A percentile compares a stretch with the other conserved stretches of the same genome.
These are phyloP conservation scores for Bombus sylvicola DNA, from an alignment of 1,140 invertebrate species.

Conservation along the genomic window DNA sequence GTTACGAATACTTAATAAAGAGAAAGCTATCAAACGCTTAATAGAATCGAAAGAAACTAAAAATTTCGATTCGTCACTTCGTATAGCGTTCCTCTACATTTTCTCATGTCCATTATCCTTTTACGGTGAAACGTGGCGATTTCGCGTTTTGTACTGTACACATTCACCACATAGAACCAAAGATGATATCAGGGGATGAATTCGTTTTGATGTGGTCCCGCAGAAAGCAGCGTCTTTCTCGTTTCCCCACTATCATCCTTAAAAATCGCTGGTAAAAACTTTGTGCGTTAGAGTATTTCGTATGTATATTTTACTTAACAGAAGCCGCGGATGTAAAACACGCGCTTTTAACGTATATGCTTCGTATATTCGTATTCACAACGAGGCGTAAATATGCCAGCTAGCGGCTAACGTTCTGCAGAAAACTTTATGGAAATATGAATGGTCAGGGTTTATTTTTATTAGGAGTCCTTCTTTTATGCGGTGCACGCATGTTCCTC, in stretches of 20 bases:
- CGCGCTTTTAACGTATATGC: slow-evolving; percentile 65
- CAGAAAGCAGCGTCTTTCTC: slow-evolving; percentile 10
- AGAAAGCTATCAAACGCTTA: background rate
- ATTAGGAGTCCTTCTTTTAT: slow-evolving; percentile 65
- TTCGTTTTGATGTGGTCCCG: slow-evolving; percentile 65
- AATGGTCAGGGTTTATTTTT: slow-evolving; percentile 73
- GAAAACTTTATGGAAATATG: slow-evolving; percentile 73
- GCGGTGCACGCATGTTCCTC: slow-evolving; percentile 50
- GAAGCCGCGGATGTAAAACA: slow-evolving; percentile 35
- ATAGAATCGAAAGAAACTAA: background rate
- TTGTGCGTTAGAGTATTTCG: slow-evolving; percentile 31
- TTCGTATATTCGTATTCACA: background rate
- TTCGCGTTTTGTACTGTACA: background rate
- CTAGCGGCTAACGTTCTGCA: slow-evolving; percentile 19
- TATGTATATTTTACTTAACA: slow-evolving; percentile 49
- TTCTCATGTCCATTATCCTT: background rate
- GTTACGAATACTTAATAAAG: background rate
- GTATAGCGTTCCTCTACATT: too few species aligned
- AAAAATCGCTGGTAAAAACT: slow-evolving; percentile 67
- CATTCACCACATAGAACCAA: background rate
- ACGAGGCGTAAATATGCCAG: slow-evolving; percentile 36
- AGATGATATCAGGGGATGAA: slow-evolving; percentile 46
- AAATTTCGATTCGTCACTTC: background rate
- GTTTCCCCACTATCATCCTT: slow-evolving; percentile 8
- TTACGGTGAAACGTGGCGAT: background rate